These are phyloP conservation scores for Sphaeramia orbicularis DNA, from an alignment of 2,797 vertebrate species.

Conservation along the genomic window DNA sequence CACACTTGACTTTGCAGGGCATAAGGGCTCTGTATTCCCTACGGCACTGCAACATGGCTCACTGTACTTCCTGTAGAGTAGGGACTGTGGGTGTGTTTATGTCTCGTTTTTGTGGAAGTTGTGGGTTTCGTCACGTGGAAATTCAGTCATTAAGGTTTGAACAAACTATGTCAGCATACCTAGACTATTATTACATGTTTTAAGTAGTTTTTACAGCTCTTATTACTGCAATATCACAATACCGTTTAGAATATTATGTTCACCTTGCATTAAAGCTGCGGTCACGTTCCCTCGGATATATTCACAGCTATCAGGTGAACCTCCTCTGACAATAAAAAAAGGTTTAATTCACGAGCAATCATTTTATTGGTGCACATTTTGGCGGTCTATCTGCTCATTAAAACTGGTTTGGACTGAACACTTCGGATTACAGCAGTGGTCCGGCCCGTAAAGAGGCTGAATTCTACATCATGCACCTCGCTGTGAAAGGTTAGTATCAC, in stretches of 20 bases:
- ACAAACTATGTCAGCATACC: not conserved
- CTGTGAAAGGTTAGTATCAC: not conserved
- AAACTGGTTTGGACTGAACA: not conserved
- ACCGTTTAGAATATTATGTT: not conserved
- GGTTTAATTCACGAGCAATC: too few species aligned
- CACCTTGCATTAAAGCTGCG: not conserved
- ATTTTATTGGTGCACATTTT: too few species aligned
- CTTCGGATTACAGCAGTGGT: not conserved
- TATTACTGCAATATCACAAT: too few species aligned
- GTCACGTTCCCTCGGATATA: constrained; percentile 18
- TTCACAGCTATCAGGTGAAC: constrained; percentile 10
- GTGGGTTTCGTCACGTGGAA: constrained; percentile 19
- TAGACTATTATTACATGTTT: not conserved
- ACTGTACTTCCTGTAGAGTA: constrained; percentile 33
- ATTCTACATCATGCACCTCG: not conserved
- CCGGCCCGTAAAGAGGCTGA: too few species aligned
- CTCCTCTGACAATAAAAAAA: not conserved
- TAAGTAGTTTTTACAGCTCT: not conserved
- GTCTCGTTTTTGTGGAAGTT: constrained; percentile 29
- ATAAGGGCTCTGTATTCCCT: constrained; percentile 36
- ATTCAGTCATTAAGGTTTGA: not conserved
- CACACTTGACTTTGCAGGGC: constrained; percentile 39
- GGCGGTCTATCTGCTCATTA: not conserved
- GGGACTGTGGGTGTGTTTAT: constrained; percentile 9
- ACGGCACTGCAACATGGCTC: not conserved